These are phyloP conservation scores for Pseudomyrmex dendroicus DNA, from an alignment of 1,140 invertebrate genomes.

Conservation along the genomic window DNA sequence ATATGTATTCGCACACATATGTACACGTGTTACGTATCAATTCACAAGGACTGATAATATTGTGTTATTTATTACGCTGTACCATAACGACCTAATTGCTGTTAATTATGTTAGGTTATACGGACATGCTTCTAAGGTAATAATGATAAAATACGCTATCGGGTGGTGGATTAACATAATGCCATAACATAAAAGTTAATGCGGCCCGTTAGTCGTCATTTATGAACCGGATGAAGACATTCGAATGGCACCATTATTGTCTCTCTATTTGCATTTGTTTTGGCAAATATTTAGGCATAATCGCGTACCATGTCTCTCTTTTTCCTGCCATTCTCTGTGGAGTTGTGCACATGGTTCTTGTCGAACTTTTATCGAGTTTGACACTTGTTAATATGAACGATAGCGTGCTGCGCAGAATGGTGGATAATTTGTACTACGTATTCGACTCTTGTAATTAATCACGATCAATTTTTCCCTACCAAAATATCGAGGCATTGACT, in stretches of 20 bases:
- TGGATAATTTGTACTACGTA: neutral
- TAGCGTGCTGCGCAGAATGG: neutral
- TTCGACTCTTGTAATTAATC: neutral
- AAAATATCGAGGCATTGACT: neutral
- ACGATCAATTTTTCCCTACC: neutral
- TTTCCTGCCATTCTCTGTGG: neutral
- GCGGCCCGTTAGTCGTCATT: conserved; percentile 49
- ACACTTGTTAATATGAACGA: conserved; percentile 30
- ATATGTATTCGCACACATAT: conserved; percentile 39
- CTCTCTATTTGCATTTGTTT: conserved; percentile 47
- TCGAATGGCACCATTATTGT: conserved; percentile 42
- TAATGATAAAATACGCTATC: conserved; percentile 29
- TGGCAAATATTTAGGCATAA: conserved; percentile 58
- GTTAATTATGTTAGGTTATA: conserved; percentile 49
- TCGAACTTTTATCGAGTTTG: conserved; percentile 14
- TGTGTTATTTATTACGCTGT: conserved; percentile 49
- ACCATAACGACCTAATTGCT: conserved; percentile 49
- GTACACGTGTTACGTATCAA: conserved; percentile 5
- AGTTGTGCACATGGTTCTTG: conserved; percentile 2
- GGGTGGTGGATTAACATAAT: conserved; percentile 48
- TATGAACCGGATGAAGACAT: conserved; percentile 56
- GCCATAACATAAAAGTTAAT: conserved; percentile 55
- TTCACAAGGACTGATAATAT: conserved; percentile 38
- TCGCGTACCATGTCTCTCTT: neutral
- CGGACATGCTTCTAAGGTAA: conserved; percentile 51